These are phyloP conservation scores for Esox niger DNA, from an alignment of 2,113 vertebrate genomes.

Conservation along the genomic window DNA sequence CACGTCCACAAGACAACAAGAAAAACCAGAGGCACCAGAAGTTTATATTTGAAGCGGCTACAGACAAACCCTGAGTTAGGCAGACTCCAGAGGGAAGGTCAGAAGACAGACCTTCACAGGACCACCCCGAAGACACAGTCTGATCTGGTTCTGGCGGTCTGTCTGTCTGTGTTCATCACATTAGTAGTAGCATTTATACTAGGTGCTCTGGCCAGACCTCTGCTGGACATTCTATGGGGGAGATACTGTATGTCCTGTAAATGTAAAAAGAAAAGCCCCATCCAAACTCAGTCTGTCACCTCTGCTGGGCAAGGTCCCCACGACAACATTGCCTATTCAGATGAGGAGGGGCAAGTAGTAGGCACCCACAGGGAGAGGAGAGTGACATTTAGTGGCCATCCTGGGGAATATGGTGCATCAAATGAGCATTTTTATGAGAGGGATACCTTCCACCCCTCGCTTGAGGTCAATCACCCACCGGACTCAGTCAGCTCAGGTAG, in stretches of 20 bases:
- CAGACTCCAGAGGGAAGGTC: neutral
- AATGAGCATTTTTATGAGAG: neutral
- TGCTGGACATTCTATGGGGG: constrained; percentile 69
- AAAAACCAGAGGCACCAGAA: constrained; percentile 35
- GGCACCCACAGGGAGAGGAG: constrained; percentile 49
- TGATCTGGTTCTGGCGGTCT: constrained; percentile 73
- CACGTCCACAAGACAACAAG: constrained; percentile 51
- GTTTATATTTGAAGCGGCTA: constrained; percentile 25
- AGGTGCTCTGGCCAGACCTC: constrained; percentile 80
- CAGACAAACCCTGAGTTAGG: constrained; percentile 15
- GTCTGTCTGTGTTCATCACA: constrained; percentile 81
- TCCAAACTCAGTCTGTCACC: constrained; percentile 4
- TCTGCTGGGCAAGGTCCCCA: constrained; percentile 52
- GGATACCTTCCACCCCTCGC: neutral
- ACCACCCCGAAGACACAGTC: constrained; percentile 9
- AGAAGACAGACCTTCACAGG: neutral
- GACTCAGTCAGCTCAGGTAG: constrained; percentile 34
- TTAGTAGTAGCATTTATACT: constrained; percentile 85
- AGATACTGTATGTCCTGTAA: constrained; percentile 22
- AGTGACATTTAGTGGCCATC: constrained; percentile 47
- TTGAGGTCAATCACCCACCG: constrained; percentile 5
- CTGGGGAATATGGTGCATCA: constrained; percentile 2
- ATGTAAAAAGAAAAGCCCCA: constrained; percentile 34
- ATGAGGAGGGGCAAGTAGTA: constrained; percentile 25
- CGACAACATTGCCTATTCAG: constrained; percentile 75